Conservation (phyloP, 2,888 invertebrate genomes). For the Leptarthrus brevirostris region DNA sequence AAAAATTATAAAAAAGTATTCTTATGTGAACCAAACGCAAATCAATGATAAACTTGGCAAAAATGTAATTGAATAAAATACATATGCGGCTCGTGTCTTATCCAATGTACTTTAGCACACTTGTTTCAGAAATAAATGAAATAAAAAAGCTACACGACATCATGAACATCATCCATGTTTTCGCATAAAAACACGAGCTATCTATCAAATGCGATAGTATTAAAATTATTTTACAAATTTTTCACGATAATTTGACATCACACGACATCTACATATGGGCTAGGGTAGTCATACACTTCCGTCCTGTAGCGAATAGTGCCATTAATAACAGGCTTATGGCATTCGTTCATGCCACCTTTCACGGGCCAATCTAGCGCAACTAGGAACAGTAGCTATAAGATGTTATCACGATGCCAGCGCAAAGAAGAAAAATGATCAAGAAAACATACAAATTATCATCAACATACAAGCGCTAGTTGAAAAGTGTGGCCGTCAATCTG, state of each 20-base stretch:
- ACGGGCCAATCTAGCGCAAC: slow-evolving; percentile 8
- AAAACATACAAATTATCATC: slow-evolving; percentile 41
- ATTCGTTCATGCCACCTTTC: slow-evolving; percentile 10
- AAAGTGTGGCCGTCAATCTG: background rate
- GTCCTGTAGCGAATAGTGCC: background rate
- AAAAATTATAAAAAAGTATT: too few species aligned
- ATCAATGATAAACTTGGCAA: too few species aligned
- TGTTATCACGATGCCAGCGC: slow-evolving; percentile 1
- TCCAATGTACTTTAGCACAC: too few species aligned
- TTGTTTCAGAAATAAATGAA: too few species aligned
- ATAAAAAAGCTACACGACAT: background rate
- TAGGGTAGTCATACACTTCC: background rate
- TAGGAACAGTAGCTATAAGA: slow-evolving; percentile 11
- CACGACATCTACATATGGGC: background rate
- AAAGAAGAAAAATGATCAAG: slow-evolving; percentile 33
- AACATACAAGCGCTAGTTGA: slow-evolving; percentile 3
- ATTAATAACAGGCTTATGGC: background rate
- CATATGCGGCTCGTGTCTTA: too few species aligned
- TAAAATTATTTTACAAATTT: background rate
- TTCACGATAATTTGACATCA: slow-evolving; percentile 18
- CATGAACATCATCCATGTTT: background rate
- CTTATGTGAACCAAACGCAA: too few species aligned
- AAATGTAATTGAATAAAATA: too few species aligned
- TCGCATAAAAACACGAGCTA: background rate
- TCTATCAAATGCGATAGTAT: slow-evolving; percentile 13